Base-by-base conservation (phyloP, 2,888 invertebrate genomes). In the Eilema griseolum region DNA sequence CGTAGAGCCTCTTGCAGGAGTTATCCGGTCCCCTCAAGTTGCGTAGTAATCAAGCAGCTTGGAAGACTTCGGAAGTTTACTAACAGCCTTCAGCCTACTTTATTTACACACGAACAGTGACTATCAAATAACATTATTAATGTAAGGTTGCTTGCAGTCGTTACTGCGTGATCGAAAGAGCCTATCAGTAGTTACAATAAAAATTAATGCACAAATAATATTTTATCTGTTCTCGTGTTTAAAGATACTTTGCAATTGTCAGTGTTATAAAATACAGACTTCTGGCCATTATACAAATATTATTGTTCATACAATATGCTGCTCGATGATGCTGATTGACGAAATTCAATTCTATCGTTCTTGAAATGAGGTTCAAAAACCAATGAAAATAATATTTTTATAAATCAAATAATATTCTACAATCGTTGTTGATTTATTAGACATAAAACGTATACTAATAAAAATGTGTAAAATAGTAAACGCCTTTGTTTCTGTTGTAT, bases 191-290 rank as follows among this genome's bases (percentile, higher is more conserved):
- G 74, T 79, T 70, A 79, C 72, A 72, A 81, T 80, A 79, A 80
- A 80, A 81, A 81, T 56, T 77, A 71, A 81, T 77, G 70, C 65
- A 68, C 71, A 74, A 76, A 81, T 81, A 79, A 81, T 79, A 79
- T 79, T 81, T 80, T 79, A 80, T 81, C 31, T 70, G 66, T 66
- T 71, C 73, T 80, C 80, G 73, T 80, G 80, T 73, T 75, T 72
- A 67, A 75, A 81, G 81, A 68, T 76, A 81, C 74, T 79, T 79
- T 75, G 74, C 79, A 73, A 80, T 75, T 79, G 79, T 75, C 69
- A 77, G 67, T 73, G 69, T 79, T 80, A 73, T 76, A 80, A 81
- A 80, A 73, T 74, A 76, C 67, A 69, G 73, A 66, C 67, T 68
- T 68, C 73, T 72, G 74, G 74, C 64, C 33, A 59, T 73, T 74